Conservation (phyloP, 1,140 invertebrate species). For the Drosophila nasuta region DNA sequence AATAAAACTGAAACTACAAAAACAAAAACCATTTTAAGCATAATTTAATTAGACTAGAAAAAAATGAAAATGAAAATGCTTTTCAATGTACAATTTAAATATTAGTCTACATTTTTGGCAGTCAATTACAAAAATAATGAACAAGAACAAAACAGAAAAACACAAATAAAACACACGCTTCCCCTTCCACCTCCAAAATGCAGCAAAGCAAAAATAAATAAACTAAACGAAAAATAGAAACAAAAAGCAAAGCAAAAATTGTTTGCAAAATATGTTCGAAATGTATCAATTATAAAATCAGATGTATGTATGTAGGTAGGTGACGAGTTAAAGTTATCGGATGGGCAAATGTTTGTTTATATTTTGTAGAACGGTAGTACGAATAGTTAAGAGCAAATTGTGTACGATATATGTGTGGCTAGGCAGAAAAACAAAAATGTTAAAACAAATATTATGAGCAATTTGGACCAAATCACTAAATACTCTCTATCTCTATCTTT, state of each 20-base stretch:
- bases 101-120: conserved; percentile 47
- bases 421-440: conserved; percentile 20
- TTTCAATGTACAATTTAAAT: conserved; percentile 47
- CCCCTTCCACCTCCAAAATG: conserved; percentile 21
- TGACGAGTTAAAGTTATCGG: conserved; percentile 12
- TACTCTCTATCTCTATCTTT: not conserved
- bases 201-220: not conserved
- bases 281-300: conserved; percentile 16
- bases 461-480: conserved; percentile 68
- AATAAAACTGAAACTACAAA: conserved; percentile 35
- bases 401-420: conserved; percentile 22
- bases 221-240: not conserved
- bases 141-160: not conserved
- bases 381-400: conserved; percentile 20
- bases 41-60: conserved; percentile 63
- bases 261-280: conserved; percentile 19
- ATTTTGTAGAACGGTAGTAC: conserved; percentile 16
- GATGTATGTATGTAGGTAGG: conserved; percentile 5
- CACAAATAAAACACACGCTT: not conserved
- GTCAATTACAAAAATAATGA: conserved; percentile 39
- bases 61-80: conserved; percentile 22
- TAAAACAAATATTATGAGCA: conserved; percentile 50
- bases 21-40: conserved; percentile 57
- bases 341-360: conserved; percentile 20
- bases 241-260: not conserved